Conservation (phyloP, 2,113 vertebrate genomes). For the Callithrix jacchus region DNA sequence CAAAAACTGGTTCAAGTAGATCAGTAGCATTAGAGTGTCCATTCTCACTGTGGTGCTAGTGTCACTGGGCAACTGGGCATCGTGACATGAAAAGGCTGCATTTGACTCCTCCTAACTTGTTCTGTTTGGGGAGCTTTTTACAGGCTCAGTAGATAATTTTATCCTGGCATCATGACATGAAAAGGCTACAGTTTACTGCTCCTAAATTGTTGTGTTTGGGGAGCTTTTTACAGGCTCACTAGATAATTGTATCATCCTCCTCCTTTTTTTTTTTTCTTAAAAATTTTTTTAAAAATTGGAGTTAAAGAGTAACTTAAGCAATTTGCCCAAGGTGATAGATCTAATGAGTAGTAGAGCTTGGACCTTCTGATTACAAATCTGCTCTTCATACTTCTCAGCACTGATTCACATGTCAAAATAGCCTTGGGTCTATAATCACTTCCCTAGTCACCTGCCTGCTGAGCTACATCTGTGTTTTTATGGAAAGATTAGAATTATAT, state of each 20-base stretch:
- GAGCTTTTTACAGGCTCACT: background rate
- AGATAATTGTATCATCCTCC: background rate
- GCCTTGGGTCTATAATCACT: background rate
- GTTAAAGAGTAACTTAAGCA: background rate
- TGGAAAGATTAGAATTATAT: background rate
- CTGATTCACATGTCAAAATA: background rate
- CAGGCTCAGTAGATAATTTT: no score
- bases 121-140: background rate
- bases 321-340: background rate
- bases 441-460: background rate
- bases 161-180: background rate
- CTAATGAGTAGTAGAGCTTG: background rate
- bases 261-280: background rate
- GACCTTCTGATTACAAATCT: background rate
- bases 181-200: background rate
- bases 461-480: background rate
- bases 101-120: background rate
- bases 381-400: background rate
- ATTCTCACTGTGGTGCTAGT: background rate
- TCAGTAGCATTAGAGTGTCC: background rate
- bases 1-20: background rate
- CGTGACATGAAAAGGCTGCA: background rate
- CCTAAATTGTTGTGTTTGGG: background rate
- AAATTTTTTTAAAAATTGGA: background rate
- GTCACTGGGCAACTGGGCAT: no score